Percentiles rank a stretch among this genome's conserved stretches.
Evolutionary conservation across 2,113 vertebrate genomes (phyloP).

Genomic region (Brienomyrus brachyistius): DNA sequence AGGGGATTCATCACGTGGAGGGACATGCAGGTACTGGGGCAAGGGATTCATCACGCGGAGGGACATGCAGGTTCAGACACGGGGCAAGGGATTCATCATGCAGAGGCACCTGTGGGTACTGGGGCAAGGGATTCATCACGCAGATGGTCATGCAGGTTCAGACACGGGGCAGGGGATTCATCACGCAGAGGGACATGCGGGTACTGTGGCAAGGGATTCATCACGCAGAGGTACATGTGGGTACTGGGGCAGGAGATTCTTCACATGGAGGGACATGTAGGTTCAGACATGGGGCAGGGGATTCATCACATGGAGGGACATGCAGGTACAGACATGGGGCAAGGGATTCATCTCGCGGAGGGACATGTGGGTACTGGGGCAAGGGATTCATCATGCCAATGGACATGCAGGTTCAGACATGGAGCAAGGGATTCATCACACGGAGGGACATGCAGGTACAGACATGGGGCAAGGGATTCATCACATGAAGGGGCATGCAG

Average conservation of each 20-base stretch:
- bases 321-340: background rate
- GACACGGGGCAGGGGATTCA: no score
- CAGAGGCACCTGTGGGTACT: no score
- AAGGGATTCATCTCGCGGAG: background rate
- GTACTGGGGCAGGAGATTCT: no score
- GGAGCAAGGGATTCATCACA: conserved; percentile 74
- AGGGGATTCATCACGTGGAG: background rate
- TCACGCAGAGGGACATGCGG: no score
- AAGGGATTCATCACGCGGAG: no score
- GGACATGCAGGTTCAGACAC: no score
- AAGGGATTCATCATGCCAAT: conserved; percentile 78
- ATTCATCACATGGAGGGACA: no score
- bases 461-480: conserved; percentile 73
- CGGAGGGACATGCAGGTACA: conserved; percentile 82
- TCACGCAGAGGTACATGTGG: no score
- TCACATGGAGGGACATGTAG: no score
- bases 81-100: no score
- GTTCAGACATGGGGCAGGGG: no score
- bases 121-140: conserved; percentile 76
- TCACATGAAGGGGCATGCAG: conserved; percentile 79
- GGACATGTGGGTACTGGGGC: conserved; percentile 19
- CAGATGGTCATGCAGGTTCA: conserved; percentile 73
- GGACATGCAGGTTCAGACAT: conserved; percentile 72
- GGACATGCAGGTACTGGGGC: background rate
- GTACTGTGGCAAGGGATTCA: no score